Conservation (phyloP, 2,888 invertebrate genomes). For the Crematogaster levior region DNA sequence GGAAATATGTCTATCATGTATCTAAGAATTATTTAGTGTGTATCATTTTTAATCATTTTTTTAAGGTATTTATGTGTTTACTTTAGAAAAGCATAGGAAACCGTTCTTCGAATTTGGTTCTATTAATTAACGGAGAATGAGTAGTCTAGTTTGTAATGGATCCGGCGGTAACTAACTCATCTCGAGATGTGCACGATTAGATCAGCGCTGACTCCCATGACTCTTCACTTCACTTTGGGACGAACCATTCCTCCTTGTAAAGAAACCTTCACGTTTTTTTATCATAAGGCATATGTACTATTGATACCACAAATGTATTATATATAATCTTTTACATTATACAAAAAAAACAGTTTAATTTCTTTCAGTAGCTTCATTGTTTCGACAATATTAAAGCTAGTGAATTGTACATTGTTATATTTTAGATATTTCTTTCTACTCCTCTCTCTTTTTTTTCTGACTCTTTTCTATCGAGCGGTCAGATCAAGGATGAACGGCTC, state of each 20-base stretch:
- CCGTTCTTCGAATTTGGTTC: conserved; percentile 3
- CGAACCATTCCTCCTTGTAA: conserved; percentile 25
- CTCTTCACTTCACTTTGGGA: conserved; percentile 40
- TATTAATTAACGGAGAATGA: conserved; percentile 42
- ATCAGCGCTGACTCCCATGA: conserved; percentile 32
- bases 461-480: conserved; percentile 23
- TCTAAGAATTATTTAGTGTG: background rate
- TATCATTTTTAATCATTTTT: background rate
- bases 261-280: background rate
- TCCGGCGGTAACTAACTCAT: conserved; percentile 40
- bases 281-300: background rate
- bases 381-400: background rate
- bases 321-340: background rate
- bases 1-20: background rate
- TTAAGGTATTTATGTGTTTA: background rate
- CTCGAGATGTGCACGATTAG: conserved; percentile 26
- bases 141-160: conserved; percentile 36
- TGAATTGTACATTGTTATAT: conserved; percentile 10
- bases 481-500: conserved; percentile 52
- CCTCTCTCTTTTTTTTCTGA: background rate
- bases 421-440: conserved; percentile 7
- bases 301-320: background rate
- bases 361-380: background rate
- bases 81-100: background rate
- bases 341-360: background rate